Evolutionary conservation across 1,140 invertebrate genomes (phyloP), one percentile per base, ranked within the genome.

Genomic region (Eciton burchellii): DNA sequence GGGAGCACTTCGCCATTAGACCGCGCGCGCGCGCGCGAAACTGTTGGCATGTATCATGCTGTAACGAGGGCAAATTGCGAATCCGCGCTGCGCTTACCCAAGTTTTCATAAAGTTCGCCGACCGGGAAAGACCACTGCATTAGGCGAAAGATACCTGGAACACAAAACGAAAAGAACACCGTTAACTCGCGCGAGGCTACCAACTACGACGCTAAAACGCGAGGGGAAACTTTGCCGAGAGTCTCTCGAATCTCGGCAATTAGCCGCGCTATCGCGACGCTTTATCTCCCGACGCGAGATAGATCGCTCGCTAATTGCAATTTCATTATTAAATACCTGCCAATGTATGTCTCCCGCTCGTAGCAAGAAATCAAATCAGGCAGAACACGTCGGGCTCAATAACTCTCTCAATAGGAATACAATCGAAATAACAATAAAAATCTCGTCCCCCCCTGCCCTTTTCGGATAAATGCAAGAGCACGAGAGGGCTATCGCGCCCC

Each of bases 31-130:
- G n/a, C n/a, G n/a, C n/a, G 47, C 68, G 35, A 49, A 81, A 72
- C 65, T 81, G 52, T 57, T 29, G 56, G 52, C 49, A 70, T 76
- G 52, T 87, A 87, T 87, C 74, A 87, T 66, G 54, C 68, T n/a
- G 41, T 41, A 76, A 74, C 66, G 21, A 81, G 76, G 63, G 76
- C 84, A 74, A 84, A 73, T 87, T 82, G 81, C 56, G 59, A 84
- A 87, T 82, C 83, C 54, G 60, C 47, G 4, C 29, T 8, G 49
- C 54, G 77, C 66, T 88, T 82, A 82, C 82, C 86, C 29, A 66
- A 82, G 85, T 84, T 87, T 66, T 88, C 85, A 84, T 88, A 73
- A 87, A 82, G 59, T 77, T 88, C 77, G 59, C 41, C 41, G 71
- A 35, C 56, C 49, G 19, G 52, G 41, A 29, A 16, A 77, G 49